Percentiles rank a stretch among this genome's conserved stretches.
Evolutionary conservation across 2,888 invertebrate species (phyloP).

Genomic region (Altica lythri): DNA sequence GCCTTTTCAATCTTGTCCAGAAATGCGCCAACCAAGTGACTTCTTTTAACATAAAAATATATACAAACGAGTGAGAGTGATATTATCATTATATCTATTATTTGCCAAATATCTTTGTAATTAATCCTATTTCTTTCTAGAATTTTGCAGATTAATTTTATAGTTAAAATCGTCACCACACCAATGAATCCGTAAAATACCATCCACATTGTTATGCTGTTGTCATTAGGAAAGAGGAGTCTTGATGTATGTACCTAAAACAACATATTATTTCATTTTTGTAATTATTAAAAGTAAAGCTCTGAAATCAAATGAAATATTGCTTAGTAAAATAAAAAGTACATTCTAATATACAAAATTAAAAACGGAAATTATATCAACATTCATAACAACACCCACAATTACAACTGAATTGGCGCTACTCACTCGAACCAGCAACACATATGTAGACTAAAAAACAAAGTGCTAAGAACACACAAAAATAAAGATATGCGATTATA

Average conservation of each 20-base stretch:
- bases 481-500: too few relatives aligned
- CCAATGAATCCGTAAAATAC: slow-evolving; percentile 37
- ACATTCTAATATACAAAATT: too few relatives aligned
- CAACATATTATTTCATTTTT: too few relatives aligned
- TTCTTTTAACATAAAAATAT: slow-evolving; percentile 36
- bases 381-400: too few relatives aligned
- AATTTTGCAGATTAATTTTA: slow-evolving; percentile 36
- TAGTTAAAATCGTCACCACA: slow-evolving; percentile 35
- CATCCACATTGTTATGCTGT: slow-evolving; percentile 30
- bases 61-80: slow-evolving; percentile 37
- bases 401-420: too few relatives aligned
- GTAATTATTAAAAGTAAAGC: too few relatives aligned
- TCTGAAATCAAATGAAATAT: too few relatives aligned
- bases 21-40: slow-evolving; percentile 33
- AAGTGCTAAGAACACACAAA: too few relatives aligned
- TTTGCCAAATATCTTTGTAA: slow-evolving; percentile 41
- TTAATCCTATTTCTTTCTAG: slow-evolving; percentile 27
- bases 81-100: slow-evolving; percentile 44
- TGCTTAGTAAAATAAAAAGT: too few relatives aligned
- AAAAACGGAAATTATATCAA: too few relatives aligned
- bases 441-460: too few relatives aligned
- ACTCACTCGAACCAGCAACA: too few relatives aligned
- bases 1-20: slow-evolving; percentile 35
- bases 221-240: slow-evolving; percentile 40
- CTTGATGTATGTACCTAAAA: slow-evolving; percentile 43